Base-by-base conservation (phyloP, 2,113 vertebrate genomes). In the Cyprinodon tularosa region DNA sequence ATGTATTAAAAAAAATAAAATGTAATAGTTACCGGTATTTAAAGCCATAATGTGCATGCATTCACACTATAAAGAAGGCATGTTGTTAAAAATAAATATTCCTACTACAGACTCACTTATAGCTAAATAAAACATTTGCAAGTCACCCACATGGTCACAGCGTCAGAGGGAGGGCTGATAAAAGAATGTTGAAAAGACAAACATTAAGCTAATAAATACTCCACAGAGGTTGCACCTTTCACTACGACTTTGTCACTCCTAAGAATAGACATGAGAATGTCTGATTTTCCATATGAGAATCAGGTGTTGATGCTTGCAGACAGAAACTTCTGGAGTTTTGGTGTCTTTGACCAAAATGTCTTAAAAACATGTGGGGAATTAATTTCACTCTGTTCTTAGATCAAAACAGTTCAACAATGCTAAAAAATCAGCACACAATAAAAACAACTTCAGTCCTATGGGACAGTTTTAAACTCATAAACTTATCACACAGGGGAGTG, bases 321-420 rank as follows among this genome's bases (percentile, higher is more conserved):
- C 76, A 48, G 63, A 86, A 85, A 90, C 71, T 84, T 68, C 72
- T 86, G 71, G 81, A 88, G 77, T 78, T 87, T 29, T 83, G 84
- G 82, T 78, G 84, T 83, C 79, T 86, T 82, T 47, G 71, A 66
- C 74, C 59, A 80, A 89, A 91, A 78, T 59, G 62, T 81, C 82
- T 3, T 47, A 78, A 84, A 80, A 85, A 29, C 77, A 88, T 82
- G 86, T 79, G 83, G 81, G 77, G 79, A 88, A 91, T 84, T 76
- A 70, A 75, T 88, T 82, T 78, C 69, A 38, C 66, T 66, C 68
- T 50, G 61, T n/a, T 77, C 75, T 62, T 79, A 44, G 76, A 71
- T 86, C 81, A 80, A 79, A 88, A 85, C 69, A 61, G 63, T 62
- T 80, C 62, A 74, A 77, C 47, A 12, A 73, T 83, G 71, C 80